Percentiles rank a stretch among this genome's conserved stretches.
These are phyloP conservation scores for Callipepla squamata DNA, from an alignment of 2,113 vertebrate genomes.

Conservation along the genomic window DNA sequence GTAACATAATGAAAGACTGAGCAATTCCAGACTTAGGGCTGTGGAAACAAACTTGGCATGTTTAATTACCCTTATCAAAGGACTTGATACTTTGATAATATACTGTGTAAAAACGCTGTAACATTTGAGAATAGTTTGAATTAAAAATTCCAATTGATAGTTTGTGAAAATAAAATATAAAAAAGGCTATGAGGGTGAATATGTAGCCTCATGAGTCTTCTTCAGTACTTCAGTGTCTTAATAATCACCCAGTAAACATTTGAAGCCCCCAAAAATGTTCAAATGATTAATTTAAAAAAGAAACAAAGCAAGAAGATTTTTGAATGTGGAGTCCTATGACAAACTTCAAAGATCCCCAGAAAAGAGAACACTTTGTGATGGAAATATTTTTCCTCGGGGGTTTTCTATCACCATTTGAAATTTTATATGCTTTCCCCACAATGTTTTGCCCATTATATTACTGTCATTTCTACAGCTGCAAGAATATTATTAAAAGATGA, in stretches of 20 bases:
- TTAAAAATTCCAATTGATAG: constrained; percentile 84
- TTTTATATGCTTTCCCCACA: constrained; percentile 62
- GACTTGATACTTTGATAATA: constrained; percentile 73
- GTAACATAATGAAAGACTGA: neutral
- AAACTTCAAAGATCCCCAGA: constrained; percentile 78
- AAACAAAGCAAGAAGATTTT: constrained; percentile 75
- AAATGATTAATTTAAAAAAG: constrained; percentile 80
- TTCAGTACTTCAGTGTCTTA: constrained; percentile 67
- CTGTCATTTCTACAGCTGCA: constrained; percentile 23
- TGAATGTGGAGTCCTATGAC: constrained; percentile 63
- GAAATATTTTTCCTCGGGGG: constrained; percentile 75
- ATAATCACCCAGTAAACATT: constrained; percentile 80
- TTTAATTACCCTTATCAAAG: constrained; percentile 80
- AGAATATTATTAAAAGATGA: constrained; percentile 54
- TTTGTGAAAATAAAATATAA: constrained; percentile 78
- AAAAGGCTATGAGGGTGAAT: constrained; percentile 73
- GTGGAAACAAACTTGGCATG: constrained; percentile 74
- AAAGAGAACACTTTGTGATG: constrained; percentile 78
- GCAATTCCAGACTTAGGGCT: constrained; percentile 20
- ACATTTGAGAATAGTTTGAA: constrained; percentile 74
- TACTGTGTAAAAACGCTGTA: constrained; percentile 64
- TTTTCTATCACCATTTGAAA: constrained; percentile 69
- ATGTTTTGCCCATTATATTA: constrained; percentile 68
- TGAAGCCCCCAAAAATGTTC: constrained; percentile 72
- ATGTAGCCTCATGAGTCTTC: constrained; percentile 65